phyloP scores from a whole-genome alignment of 2,113 vertebrate species.

The Microcebus lehilahytsara region DNA sequence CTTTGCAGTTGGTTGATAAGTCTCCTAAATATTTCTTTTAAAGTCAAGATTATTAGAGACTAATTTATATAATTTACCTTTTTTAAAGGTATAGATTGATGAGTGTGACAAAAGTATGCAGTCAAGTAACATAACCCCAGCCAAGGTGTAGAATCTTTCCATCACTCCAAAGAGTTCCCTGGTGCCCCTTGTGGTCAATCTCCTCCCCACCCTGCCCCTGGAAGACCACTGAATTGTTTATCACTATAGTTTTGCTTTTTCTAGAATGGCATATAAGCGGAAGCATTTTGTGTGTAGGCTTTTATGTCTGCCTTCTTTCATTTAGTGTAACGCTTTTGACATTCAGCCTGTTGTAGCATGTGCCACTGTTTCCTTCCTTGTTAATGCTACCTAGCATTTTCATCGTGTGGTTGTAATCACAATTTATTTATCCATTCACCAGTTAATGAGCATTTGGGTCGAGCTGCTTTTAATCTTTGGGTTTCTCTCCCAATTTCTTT shows the following conservation, averaged over 20 bases:
- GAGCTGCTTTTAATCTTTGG: background rate
- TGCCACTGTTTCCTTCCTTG: no score
- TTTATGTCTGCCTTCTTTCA: background rate
- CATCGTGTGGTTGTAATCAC: fast-evolving
- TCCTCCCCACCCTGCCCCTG: fast-evolving
- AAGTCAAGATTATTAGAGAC: background rate
- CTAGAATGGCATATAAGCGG: background rate
- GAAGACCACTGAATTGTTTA: background rate
- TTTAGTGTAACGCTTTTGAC: background rate
- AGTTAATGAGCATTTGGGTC: background rate
- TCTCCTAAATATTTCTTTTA: background rate
- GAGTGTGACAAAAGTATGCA: background rate
- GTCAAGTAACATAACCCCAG: background rate
- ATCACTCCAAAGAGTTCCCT: background rate
- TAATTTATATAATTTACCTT: background rate
- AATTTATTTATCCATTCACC: background rate
- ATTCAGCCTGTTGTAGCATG: fast-evolving
- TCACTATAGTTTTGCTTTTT: background rate
- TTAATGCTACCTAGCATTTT: fast-evolving
- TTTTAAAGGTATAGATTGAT: background rate
- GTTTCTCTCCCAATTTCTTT: background rate
- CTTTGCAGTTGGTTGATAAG: background rate
- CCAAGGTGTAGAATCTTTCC: background rate
- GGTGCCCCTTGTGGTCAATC: background rate
- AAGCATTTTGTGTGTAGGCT: background rate